A percentile compares a stretch with the other conserved stretches of the same genome.
Conservation (phyloP, 64 coral and sea anemone genomes). For the Platygyra sinensis region DNA sequence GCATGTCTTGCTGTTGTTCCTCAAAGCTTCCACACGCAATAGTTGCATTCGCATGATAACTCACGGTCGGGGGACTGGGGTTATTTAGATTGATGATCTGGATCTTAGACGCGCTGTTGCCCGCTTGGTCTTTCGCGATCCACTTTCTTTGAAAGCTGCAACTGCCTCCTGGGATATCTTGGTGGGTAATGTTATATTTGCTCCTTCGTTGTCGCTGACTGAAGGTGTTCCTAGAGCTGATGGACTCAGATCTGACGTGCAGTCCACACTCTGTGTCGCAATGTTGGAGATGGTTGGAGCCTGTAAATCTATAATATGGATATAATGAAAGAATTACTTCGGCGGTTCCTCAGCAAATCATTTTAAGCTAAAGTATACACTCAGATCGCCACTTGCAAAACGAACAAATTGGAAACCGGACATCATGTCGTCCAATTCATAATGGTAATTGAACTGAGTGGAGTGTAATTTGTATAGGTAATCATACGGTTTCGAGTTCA, state of each 20-base stretch:
- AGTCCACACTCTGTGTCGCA: conserved; percentile 31
- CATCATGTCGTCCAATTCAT: too few species aligned
- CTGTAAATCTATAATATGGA: conserved; percentile 46
- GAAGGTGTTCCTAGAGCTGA: conserved; percentile 52
- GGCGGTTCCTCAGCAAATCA: neutral
- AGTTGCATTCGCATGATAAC: conserved; percentile 5
- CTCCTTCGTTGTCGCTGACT: conserved; percentile 66
- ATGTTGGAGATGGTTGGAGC: conserved; percentile 56
- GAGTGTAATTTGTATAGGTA: too few species aligned
- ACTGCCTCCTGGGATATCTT: conserved; percentile 28
- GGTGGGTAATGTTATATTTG: conserved; percentile 40
- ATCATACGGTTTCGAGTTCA: too few species aligned
- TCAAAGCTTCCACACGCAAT: conserved; percentile 74
- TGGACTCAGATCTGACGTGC: conserved; percentile 63
- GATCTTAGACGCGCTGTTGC: conserved; percentile 49
- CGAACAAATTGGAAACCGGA: too few species aligned
- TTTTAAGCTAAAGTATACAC: too few species aligned
- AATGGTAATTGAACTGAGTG: too few species aligned
- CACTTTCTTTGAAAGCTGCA: conserved; percentile 71
- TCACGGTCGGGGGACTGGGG: conserved; percentile 17
- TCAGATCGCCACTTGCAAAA: too few species aligned
- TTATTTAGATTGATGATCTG: conserved; percentile 39
- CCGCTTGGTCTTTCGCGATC: conserved; percentile 68
- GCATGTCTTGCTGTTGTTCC: conserved; percentile 59
- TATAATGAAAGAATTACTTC: neutral